Conservation (phyloP, 2,797 vertebrate species). For the Thunnus albacares region DNA sequence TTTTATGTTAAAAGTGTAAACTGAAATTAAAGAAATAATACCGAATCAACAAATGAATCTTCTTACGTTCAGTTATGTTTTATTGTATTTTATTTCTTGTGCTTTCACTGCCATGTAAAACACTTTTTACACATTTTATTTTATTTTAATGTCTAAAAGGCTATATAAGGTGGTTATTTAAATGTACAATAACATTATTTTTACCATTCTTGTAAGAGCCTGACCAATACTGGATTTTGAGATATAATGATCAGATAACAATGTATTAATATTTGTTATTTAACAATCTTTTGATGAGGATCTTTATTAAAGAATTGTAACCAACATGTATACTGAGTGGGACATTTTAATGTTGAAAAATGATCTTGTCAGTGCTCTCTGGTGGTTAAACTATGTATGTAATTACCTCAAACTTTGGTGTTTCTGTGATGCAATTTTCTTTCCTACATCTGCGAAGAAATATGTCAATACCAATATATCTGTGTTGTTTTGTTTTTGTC, state of each 20-base stretch:
- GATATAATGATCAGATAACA: too few relatives aligned
- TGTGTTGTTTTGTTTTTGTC: background rate
- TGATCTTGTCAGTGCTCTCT: too few relatives aligned
- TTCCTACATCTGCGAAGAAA: background rate
- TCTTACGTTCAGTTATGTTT: background rate
- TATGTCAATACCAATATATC: background rate
- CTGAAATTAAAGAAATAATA: background rate
- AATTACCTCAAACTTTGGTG: background rate
- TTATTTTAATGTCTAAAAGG: too few relatives aligned
- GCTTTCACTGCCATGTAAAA: background rate
- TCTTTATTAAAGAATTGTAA: too few relatives aligned
- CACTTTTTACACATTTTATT: background rate
- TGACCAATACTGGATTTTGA: too few relatives aligned
- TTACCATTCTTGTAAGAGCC: background rate
- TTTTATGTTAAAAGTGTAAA: background rate
- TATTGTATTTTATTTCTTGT: background rate
- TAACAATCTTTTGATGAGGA: too few relatives aligned
- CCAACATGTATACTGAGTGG: too few relatives aligned
- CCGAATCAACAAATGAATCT: background rate
- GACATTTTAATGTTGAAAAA: too few relatives aligned
- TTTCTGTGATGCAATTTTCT: background rate
- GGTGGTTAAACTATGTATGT: too few relatives aligned
- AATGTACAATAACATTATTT: too few relatives aligned
- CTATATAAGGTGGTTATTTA: background rate
- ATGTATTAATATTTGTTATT: too few relatives aligned